Evolutionary conservation across 1,140 invertebrate species (phyloP), one percentile per base, ranked within the genome.

Genomic region (Apis dorsata): DNA sequence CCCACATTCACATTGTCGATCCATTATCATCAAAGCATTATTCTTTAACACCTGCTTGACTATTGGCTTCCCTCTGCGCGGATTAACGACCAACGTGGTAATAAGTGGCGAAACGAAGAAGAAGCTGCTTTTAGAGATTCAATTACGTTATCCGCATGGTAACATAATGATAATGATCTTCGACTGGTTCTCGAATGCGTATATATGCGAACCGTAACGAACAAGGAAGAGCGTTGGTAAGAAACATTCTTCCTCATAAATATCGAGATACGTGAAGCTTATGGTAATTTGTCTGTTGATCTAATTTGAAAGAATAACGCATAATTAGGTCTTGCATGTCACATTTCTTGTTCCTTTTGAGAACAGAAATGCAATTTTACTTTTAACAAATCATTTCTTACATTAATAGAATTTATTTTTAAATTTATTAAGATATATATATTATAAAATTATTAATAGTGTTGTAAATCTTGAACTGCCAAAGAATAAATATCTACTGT

Each of bases 91-190:
- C 63, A 10, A 17, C 63, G 2, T 19, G 80, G n/a, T 76, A 81
- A 81, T 76, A 74, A 80, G 68, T 57, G 11, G 51, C 60, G 70
- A 24, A n/a, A 1, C 12, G 7, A 13, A 17, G n/a, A 44, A 21
- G 60, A 66, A 57, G 60, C 51, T 19, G 70, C 79, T 74, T 55
- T 81, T 24, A 28, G 60, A 57, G 60, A 74, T 81, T 75, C 71
- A 81, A 81, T 81, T 81, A 81, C 71, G 62, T 81, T 75, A 65
- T 80, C 79, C 70, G 51, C 51, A 7, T 24, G 51, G 60, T 65
- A 53, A 49, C 24, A 11, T 24, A 74, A 65, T 28, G 79, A 81
- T 81, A 72, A 81, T 75, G 60, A n/a, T n/a, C n/a, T 49, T 17
- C 24, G 24, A 73, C 28, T 63, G n/a, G 62, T 63, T 19, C 34